These are phyloP conservation scores for Pseudochromis fuscus DNA, from an alignment of 2,797 vertebrate species.

Conservation along the genomic window DNA sequence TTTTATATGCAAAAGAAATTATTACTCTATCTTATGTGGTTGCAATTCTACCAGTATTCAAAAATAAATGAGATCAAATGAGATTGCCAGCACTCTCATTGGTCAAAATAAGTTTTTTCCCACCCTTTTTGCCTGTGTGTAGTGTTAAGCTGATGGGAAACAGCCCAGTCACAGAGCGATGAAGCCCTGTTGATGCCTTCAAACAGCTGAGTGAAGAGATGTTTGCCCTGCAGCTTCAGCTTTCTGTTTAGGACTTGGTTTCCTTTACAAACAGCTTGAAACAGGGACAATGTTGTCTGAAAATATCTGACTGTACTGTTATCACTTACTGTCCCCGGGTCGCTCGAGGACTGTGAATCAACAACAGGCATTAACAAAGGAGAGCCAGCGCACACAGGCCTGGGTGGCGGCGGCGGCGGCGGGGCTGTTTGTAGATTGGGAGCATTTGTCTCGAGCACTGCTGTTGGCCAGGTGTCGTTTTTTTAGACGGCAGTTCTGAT, in stretches of 20 bases:
- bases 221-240: not conserved
- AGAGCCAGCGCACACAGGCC: not conserved
- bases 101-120: too few relatives aligned
- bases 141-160: not conserved
- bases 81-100: too few relatives aligned
- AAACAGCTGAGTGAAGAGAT: not conserved
- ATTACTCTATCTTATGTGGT: too few relatives aligned
- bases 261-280: constrained; percentile 28
- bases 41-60: too few relatives aligned
- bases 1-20: too few relatives aligned
- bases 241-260: constrained; percentile 29
- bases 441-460: constrained; percentile 26
- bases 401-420: constrained; percentile 6
- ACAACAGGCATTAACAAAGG: constrained; percentile 14
- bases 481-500: constrained; percentile 43
- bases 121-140: not conserved
- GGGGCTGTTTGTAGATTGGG: constrained; percentile 3
- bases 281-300: constrained; percentile 29
- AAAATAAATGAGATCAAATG: too few relatives aligned
- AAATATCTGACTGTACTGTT: constrained; percentile 25
- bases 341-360: constrained; percentile 40
- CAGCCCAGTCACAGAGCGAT: not conserved
- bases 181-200: not conserved
- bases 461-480: constrained; percentile 36
- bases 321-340: constrained; percentile 42